Percentiles rank a stretch among this genome's conserved stretches.
phyloP scores from a whole-genome alignment of 2,888 invertebrate genomes.

The Drosophila mulleri region DNA sequence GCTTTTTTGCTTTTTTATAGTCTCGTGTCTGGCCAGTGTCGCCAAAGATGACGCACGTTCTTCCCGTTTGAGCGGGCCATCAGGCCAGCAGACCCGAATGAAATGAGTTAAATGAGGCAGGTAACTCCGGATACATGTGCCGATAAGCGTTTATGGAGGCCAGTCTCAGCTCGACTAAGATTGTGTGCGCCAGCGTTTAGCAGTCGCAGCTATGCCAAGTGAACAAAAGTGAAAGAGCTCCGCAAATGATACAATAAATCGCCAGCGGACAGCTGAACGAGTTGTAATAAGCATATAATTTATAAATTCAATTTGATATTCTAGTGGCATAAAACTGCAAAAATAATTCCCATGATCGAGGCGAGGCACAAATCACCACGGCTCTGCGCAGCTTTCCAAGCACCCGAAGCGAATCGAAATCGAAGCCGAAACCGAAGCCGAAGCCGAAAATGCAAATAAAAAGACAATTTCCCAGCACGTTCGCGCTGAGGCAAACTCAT shows the following conservation, averaged over 20 bases:
- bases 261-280: slow-evolving; percentile 57
- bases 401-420: neutral
- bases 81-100: slow-evolving; percentile 52
- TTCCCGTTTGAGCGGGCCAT: slow-evolving; percentile 31
- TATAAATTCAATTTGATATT: slow-evolving; percentile 77
- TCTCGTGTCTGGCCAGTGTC: slow-evolving; percentile 57
- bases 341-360: slow-evolving; percentile 77
- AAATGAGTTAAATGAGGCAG: slow-evolving; percentile 77
- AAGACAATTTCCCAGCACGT: slow-evolving; percentile 79
- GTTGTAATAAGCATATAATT: slow-evolving; percentile 79
- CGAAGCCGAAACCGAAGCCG: slow-evolving; percentile 35
- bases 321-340: slow-evolving; percentile 71
- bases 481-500: slow-evolving; percentile 70
- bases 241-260: slow-evolving; percentile 8
- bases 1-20: slow-evolving; percentile 46
- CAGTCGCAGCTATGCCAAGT: neutral
- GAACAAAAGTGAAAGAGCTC: slow-evolving; percentile 5
- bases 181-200: neutral
- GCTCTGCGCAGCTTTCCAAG: slow-evolving; percentile 29
- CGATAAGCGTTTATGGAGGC: slow-evolving; percentile 51
- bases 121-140: slow-evolving; percentile 54
- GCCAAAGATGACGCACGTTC: slow-evolving; percentile 77
- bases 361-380: slow-evolving; percentile 63
- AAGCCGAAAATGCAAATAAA: slow-evolving; percentile 68
- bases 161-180: neutral